phyloP scores from a whole-genome alignment of 2,797 vertebrate species.

The Dicrostonyx torquatus region DNA sequence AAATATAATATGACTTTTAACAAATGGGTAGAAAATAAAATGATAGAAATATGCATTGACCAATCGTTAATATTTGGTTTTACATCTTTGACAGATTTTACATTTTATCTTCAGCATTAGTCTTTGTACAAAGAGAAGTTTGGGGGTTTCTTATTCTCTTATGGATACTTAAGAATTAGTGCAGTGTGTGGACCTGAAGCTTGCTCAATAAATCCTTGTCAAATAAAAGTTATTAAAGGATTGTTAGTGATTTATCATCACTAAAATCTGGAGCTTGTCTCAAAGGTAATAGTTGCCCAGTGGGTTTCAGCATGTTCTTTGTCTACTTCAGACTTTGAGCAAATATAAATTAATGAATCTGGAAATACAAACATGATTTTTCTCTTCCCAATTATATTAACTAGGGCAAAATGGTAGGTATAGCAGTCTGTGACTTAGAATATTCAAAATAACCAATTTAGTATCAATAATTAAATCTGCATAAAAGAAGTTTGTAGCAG shows the following conservation, averaged over 20 bases:
- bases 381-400: background rate
- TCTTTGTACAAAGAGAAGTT: background rate
- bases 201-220: conserved; percentile 22
- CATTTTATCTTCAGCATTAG: conserved; percentile 7
- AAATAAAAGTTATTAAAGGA: conserved; percentile 45
- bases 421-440: background rate
- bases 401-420: background rate
- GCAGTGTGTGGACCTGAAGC: background rate
- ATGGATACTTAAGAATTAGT: background rate
- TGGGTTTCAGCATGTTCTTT: conserved; percentile 29
- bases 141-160: background rate
- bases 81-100: background rate
- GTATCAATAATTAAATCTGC: background rate
- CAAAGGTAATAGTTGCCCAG: conserved; percentile 33
- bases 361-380: background rate
- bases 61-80: background rate
- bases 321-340: background rate
- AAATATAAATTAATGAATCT: conserved; percentile 36
- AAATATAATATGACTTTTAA: background rate
- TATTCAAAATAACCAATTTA: background rate
- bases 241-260: conserved; percentile 9
- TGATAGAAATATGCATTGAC: background rate
- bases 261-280: background rate
- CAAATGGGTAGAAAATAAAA: background rate
- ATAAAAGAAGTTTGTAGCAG: background rate